Evolutionary conservation across 1,140 invertebrate species (phyloP).

Genomic region (Cotesia typhae): DNA sequence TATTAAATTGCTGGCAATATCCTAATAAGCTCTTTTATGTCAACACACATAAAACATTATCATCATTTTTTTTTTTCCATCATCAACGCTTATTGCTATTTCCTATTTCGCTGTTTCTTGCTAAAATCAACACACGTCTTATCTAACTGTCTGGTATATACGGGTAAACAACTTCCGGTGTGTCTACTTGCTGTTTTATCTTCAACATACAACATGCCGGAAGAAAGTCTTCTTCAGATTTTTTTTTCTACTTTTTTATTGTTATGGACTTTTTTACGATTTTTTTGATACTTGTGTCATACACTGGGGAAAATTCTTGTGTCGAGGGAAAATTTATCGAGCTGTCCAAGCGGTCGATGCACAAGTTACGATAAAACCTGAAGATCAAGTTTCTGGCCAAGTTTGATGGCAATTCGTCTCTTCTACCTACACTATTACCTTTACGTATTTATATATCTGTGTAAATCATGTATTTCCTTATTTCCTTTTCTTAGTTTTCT

Average conservation of each 20-base stretch:
- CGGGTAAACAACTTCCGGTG: conserved; percentile 27
- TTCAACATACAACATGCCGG: neutral
- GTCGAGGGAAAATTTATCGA: conserved; percentile 4
- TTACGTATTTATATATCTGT: too few species aligned
- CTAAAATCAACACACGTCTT: too few species aligned
- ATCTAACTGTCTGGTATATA: too few species aligned
- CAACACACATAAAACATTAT: conserved; percentile 8
- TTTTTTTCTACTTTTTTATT: conserved; percentile 1
- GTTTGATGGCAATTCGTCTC: too few species aligned
- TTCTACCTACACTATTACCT: too few species aligned
- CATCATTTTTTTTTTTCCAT: conserved; percentile 6
- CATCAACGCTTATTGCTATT: conserved; percentile 3
- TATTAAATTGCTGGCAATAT: neutral
- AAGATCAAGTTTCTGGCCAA: conserved; percentile 6
- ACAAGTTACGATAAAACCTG: conserved; percentile 3
- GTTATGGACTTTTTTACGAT: conserved; percentile 15
- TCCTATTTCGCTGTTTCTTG: conserved; percentile 5
- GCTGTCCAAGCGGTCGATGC: conserved; percentile 12
- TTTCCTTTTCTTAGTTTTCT: too few species aligned
- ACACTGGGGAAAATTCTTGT: neutral
- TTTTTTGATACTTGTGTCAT: conserved; percentile 11
- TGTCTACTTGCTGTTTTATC: conserved; percentile 3
- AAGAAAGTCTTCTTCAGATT: too few species aligned
- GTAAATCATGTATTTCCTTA: too few species aligned
- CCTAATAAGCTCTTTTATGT: neutral